Evolutionary conservation across 2,113 vertebrate genomes (phyloP), one percentile per base, ranked within the genome.

Genomic region (Amblyopsis rosae): DNA sequence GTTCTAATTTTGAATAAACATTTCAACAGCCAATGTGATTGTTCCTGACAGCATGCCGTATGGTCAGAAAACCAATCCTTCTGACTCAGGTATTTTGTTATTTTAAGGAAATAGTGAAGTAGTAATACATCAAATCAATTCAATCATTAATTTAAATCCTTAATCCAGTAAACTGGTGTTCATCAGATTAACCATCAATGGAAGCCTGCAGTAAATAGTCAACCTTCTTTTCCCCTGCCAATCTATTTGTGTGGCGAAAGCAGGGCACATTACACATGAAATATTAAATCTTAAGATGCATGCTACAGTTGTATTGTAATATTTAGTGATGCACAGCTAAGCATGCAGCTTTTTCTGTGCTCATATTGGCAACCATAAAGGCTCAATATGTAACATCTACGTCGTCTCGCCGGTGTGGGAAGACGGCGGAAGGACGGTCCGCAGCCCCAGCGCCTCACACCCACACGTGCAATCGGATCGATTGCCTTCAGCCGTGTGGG

Each of bases 221-320:
- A 59, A 48, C 65, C 47, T 73, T 4, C 17, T 58, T 58, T 7
- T 41, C 7, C 57, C 61, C 69, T 69, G 49, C 12, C 62, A 58
- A 41, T 73, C 35, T 26, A 56, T 45, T 53, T 12, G 62, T 71
- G 66, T 70, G 59, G 58, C 4, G 19, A 74, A 73, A 48, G 41
- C 49, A 66, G 19, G 19, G 19, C 19, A 53, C 66, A 62, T 57
- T 45, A 63, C 58, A 71, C 45, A 64, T 65, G 57, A 66, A 58
- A 32, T 19, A 19, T 19, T 58, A 69, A 62, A 69, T 70, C 71
- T 63, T 60, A 75, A 75, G 65, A 79, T 57, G 57, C 73, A 78
- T 87, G 66, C 50, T 81, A 26, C 9, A 87, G 88, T 83, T 67
- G 35, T 41, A 41, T 41, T 19, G 19, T 80, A 83, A 88, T 79